Evolutionary conservation across 2,888 invertebrate genomes (phyloP).

Genomic region (Lasiommata megera): DNA sequence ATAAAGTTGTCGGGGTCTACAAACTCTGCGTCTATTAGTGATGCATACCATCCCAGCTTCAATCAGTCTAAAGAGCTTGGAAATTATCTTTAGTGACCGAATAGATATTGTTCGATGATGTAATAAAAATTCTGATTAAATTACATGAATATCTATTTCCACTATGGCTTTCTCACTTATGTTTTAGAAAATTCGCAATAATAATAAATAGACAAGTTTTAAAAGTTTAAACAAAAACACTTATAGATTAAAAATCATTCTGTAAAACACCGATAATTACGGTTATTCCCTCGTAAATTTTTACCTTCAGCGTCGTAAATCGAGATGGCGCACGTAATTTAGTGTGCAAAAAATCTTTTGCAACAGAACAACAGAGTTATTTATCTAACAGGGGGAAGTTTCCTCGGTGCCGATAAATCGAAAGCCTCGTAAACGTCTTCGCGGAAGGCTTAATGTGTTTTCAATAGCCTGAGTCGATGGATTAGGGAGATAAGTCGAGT

Average conservation of each 20-base stretch:
- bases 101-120: too few relatives aligned
- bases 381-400: constrained; percentile 36
- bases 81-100: too few relatives aligned
- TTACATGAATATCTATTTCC: too few relatives aligned
- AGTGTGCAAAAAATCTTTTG: constrained; percentile 29
- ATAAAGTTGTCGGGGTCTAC: too few relatives aligned
- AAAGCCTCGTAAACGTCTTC: constrained; percentile 52
- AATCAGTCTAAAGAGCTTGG: too few relatives aligned
- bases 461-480: constrained; percentile 47
- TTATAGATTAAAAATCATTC: background rate
- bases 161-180: too few relatives aligned
- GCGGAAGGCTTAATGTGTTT: constrained; percentile 56
- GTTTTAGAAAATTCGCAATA: too few relatives aligned
- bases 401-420: constrained; percentile 46
- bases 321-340: constrained; percentile 23
- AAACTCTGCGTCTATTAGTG: too few relatives aligned
- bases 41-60: too few relatives aligned
- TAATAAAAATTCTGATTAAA: too few relatives aligned
- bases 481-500: constrained; percentile 53
- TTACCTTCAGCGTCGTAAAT: constrained; percentile 20
- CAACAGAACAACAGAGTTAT: constrained; percentile 32
- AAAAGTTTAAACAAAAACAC: background rate
- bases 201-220: too few relatives aligned
- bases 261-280: constrained; percentile 3
- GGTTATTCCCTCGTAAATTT: constrained; percentile 13